Evolutionary conservation across 1,140 invertebrate genomes (phyloP).

Genomic region (Thrips palmi): DNA sequence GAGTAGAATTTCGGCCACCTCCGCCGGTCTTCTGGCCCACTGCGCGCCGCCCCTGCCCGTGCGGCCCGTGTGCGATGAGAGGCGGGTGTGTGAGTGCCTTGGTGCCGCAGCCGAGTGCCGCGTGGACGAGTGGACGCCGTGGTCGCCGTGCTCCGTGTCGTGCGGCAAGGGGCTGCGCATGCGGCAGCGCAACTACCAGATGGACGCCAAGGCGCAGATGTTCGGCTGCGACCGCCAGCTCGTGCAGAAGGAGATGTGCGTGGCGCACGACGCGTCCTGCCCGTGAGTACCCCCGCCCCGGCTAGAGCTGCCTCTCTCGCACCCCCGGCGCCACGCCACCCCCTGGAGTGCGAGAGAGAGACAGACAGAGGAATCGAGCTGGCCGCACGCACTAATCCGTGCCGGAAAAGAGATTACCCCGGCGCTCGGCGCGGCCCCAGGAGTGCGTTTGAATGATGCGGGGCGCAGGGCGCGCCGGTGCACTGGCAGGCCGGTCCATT

Average conservation of each 20-base stretch:
- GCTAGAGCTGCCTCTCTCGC: background rate
- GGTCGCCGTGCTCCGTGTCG: conserved; percentile 64
- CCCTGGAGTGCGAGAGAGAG: no score
- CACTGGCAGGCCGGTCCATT: background rate
- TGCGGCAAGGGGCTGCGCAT: conserved; percentile 64
- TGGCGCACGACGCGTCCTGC: conserved; percentile 49
- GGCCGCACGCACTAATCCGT: no score
- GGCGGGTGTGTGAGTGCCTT: no score
- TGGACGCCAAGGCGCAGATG: conserved; percentile 58
- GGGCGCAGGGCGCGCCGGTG: no score
- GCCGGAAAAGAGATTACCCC: no score
- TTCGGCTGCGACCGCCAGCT: conserved; percentile 61
- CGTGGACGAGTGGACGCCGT: conserved; percentile 53
- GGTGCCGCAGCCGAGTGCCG: conserved; percentile 37
- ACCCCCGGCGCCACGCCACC: background rate
- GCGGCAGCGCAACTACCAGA: conserved; percentile 52
- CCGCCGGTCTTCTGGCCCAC: no score
- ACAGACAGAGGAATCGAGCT: no score
- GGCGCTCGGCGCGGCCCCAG: no score
- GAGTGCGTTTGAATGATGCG: no score
- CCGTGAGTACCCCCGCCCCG: conserved; percentile 30
- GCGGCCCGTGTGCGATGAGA: conserved; percentile 73
- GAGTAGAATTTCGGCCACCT: no score
- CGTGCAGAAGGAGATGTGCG: conserved; percentile 74
- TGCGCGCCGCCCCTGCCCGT: no score